Evolutionary conservation across 2,888 invertebrate genomes (phyloP).

Genomic region (Ornithoptera alexandrae): DNA sequence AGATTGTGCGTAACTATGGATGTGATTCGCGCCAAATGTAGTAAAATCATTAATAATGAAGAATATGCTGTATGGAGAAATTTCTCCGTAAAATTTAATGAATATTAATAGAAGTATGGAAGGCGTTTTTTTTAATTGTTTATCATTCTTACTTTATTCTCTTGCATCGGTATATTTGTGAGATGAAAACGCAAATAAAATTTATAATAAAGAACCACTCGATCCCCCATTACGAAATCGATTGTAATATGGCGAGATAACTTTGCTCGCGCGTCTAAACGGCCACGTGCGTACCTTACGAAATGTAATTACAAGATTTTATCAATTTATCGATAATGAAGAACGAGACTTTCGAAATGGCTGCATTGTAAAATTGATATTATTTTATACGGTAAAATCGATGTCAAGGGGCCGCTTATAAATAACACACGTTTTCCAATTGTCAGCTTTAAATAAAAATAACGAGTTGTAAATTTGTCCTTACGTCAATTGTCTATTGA

Average conservation of each 20-base stretch:
- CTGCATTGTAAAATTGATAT: constrained; percentile 42
- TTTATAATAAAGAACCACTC: not conserved
- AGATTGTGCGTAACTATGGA: no score
- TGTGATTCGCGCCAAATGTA: no score
- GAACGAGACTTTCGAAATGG: constrained; percentile 57
- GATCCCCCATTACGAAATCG: constrained; percentile 11
- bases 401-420: constrained; percentile 56
- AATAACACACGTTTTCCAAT: constrained; percentile 27
- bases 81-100: no score
- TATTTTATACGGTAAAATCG: constrained; percentile 49
- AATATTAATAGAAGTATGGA: no score
- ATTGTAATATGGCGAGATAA: constrained; percentile 13
- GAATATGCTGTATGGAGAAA: no score
- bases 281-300: constrained; percentile 55
- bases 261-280: constrained; percentile 12
- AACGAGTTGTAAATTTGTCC: no score
- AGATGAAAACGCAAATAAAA: no score
- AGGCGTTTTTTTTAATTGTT: no score
- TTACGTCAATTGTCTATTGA: no score
- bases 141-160: not conserved
- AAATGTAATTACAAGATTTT: constrained; percentile 56
- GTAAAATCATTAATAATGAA: no score
- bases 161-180: not conserved
- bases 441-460: constrained; percentile 14
- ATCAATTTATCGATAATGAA: constrained; percentile 47